Conservation (phyloP, 2,888 invertebrate genomes). For the Agrotis puta region DNA sequence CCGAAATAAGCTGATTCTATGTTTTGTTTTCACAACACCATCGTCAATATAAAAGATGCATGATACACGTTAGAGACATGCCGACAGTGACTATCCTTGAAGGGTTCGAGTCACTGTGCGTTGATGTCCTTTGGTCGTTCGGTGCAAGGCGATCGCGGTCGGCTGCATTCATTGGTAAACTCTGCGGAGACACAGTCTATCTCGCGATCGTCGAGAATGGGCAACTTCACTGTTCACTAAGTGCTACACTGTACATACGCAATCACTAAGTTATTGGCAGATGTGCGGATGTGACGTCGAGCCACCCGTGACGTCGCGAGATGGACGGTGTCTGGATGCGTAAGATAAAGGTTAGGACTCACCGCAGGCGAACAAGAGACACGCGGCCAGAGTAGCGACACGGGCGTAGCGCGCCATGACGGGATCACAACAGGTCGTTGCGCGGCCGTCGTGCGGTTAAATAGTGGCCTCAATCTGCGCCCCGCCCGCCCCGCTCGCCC, state of each 20-base stretch:
- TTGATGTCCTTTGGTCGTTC: constrained; percentile 82
- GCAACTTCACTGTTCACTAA: constrained; percentile 88
- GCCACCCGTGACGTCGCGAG: constrained; percentile 87
- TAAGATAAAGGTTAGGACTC: constrained; percentile 90
- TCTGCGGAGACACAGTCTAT: constrained; percentile 82
- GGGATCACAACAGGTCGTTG: constrained; percentile 91
- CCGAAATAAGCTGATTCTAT: constrained; percentile 55
- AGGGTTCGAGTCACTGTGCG: constrained; percentile 76
- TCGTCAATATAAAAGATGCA: constrained; percentile 70
- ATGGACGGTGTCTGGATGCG: constrained; percentile 85
- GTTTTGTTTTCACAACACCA: constrained; percentile 72
- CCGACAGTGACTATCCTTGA: constrained; percentile 82
- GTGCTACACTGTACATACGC: constrained; percentile 81
- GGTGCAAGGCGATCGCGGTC: constrained; percentile 82
- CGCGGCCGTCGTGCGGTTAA: constrained; percentile 89
- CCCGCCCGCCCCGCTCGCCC: constrained; percentile 90
- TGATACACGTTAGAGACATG: constrained; percentile 75
- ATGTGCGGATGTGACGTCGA: constrained; percentile 79
- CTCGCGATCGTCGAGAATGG: constrained; percentile 81
- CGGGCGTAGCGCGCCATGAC: constrained; percentile 91
- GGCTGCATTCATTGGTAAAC: constrained; percentile 81
- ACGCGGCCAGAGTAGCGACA: constrained; percentile 91
- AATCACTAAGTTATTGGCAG: constrained; percentile 81
- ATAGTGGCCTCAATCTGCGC: constrained; percentile 91
- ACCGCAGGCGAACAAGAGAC: constrained; percentile 90